phyloP scores from a whole-genome alignment of 2,888 invertebrate species.

The Microdon myrmicae region DNA sequence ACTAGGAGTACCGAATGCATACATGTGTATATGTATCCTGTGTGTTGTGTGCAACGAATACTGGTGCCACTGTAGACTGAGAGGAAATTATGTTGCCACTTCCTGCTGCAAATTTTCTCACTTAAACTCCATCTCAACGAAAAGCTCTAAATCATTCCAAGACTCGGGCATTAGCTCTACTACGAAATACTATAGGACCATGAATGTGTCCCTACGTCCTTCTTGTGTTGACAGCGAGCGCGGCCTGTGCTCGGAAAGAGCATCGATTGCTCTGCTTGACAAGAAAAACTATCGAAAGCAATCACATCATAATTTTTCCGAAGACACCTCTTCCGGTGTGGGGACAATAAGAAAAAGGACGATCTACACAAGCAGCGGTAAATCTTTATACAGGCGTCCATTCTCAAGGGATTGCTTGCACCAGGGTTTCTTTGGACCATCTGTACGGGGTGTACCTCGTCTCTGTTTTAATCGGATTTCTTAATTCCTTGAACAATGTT shows the following conservation, averaged over 20 bases:
- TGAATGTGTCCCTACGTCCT: slow-evolving; percentile 9
- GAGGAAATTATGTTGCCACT: slow-evolving; percentile 50
- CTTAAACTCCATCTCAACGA: slow-evolving; percentile 45
- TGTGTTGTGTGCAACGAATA: slow-evolving; percentile 22
- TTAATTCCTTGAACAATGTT: slow-evolving; percentile 46
- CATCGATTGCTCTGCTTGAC: no score
- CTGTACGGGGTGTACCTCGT: no score
- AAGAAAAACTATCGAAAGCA: slow-evolving; percentile 35
- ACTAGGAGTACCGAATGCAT: slow-evolving; percentile 8
- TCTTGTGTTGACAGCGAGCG: slow-evolving; percentile 19
- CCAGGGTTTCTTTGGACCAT: slow-evolving; percentile 1
- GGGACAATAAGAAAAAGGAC: slow-evolving; percentile 4
- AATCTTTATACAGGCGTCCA: slow-evolving; percentile 35
- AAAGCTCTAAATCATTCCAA: slow-evolving; percentile 49
- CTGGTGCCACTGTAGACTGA: slow-evolving; percentile 27
- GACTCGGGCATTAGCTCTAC: no score
- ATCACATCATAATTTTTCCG: slow-evolving; percentile 47
- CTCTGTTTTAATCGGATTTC: slow-evolving; percentile 50
- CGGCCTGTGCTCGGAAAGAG: no score
- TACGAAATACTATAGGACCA: neutral
- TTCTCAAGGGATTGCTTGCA: slow-evolving; percentile 30
- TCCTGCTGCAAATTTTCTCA: slow-evolving; percentile 51
- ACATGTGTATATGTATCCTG: slow-evolving; percentile 14
- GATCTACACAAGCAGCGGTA: slow-evolving; percentile 12
- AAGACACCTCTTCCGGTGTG: slow-evolving; percentile 18